Evolutionary conservation across 2,113 vertebrate species (phyloP).

Genomic region (Capricornis sumatraensis): DNA sequence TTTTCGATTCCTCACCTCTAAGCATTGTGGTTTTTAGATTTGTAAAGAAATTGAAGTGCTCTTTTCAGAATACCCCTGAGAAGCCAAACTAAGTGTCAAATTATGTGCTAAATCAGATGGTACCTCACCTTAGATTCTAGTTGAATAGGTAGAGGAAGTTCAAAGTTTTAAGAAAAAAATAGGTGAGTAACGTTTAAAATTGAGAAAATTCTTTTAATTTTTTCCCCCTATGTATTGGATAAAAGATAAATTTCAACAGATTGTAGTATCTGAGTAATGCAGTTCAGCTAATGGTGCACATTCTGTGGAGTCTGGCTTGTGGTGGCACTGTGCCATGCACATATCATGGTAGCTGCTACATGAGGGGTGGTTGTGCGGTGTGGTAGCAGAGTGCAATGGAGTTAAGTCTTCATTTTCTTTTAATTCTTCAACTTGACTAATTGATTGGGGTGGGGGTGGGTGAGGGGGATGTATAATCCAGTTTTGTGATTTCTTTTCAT

Average conservation of each 20-base stretch:
- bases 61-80: background rate
- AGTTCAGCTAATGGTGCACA: background rate
- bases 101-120: background rate
- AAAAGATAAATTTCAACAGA: background rate
- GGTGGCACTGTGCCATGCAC: background rate
- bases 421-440: background rate
- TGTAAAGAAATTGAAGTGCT: background rate
- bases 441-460: background rate
- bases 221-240: background rate
- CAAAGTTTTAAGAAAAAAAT: background rate
- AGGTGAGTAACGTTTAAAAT: background rate
- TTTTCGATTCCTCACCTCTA: slow-evolving; percentile 1
- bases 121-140: background rate
- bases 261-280: background rate
- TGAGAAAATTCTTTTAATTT: background rate
- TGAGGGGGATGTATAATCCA: background rate
- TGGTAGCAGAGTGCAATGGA: background rate
- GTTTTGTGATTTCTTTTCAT: slow-evolving; percentile 19
- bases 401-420: background rate
- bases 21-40: slow-evolving; percentile 29
- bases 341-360: background rate
- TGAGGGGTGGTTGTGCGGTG: background rate
- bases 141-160: background rate
- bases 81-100: background rate
- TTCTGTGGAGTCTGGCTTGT: background rate